Evolutionary conservation across 2,888 invertebrate species (phyloP).

Genomic region (Dimorphilus gyrociliatus): DNA sequence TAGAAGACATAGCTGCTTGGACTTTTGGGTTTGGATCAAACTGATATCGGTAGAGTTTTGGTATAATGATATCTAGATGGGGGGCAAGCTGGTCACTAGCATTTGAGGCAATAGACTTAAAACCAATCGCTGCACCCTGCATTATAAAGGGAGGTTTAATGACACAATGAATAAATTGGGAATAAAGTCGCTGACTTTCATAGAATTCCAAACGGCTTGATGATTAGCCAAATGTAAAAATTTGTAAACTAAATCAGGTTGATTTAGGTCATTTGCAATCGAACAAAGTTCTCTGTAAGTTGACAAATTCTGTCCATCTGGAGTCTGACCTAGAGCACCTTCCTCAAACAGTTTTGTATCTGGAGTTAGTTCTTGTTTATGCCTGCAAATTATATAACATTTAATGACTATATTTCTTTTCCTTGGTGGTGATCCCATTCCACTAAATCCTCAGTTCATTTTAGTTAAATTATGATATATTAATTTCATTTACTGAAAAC

Average conservation of each 20-base stretch:
- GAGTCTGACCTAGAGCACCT: constrained; percentile 65
- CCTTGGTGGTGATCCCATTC: too few species aligned
- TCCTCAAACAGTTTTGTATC: constrained; percentile 76
- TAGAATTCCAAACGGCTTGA: constrained; percentile 83
- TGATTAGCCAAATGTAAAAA: constrained; percentile 91
- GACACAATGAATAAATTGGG: not conserved
- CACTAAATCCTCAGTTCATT: too few species aligned
- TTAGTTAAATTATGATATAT: too few species aligned
- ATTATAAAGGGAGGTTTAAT: constrained; percentile 4
- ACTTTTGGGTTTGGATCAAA: constrained; percentile 83
- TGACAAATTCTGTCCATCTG: constrained; percentile 69
- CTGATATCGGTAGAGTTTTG: constrained; percentile 67
- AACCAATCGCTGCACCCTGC: constrained; percentile 75
- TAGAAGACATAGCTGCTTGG: constrained; percentile 78
- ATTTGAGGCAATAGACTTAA: constrained; percentile 64
- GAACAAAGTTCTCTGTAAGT: constrained; percentile 89
- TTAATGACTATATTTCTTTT: too few species aligned
- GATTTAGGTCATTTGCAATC: constrained; percentile 77
- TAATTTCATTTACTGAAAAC: constrained; percentile 42
- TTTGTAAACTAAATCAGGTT: constrained; percentile 83
- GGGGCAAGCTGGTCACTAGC: constrained; percentile 66
- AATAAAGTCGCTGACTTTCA: constrained; percentile 46
- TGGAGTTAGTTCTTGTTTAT: constrained; percentile 48
- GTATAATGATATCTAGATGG: constrained; percentile 66
- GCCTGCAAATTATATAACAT: constrained; percentile 12